phyloP scores from a whole-genome alignment of 2,113 vertebrate genomes.

The Mesembrinibis cayennensis region DNA sequence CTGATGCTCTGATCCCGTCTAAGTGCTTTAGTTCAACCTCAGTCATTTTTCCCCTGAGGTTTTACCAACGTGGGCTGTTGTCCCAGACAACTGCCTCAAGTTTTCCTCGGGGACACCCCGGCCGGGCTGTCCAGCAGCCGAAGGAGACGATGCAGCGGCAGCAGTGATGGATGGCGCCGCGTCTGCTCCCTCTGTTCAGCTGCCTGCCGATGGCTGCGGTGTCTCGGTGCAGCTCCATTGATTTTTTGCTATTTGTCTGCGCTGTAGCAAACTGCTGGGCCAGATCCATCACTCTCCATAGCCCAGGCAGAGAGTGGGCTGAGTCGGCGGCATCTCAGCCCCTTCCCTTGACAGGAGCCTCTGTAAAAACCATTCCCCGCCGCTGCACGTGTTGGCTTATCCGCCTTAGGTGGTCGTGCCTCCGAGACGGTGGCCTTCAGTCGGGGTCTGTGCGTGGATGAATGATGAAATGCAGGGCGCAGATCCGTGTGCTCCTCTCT shows the following conservation, averaged over 20 bases:
- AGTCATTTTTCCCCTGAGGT: not conserved
- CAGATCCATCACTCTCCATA: not conserved
- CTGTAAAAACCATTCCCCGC: not conserved
- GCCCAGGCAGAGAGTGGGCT: not conserved
- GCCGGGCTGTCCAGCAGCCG: fast-evolving
- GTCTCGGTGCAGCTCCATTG: not conserved
- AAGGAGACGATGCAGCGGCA: not conserved
- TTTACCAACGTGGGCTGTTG: not conserved
- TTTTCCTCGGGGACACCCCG: fast-evolving
- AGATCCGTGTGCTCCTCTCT: not conserved
- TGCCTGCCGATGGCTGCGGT: not conserved
- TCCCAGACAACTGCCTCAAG: not conserved
- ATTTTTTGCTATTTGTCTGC: not conserved
- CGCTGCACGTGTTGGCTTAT: fast-evolving
- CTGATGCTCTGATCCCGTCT: not conserved
- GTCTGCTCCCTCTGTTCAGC: not conserved
- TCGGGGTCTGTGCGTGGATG: not conserved
- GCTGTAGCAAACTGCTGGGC: not conserved
- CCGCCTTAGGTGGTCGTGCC: not conserved
- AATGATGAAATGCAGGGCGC: not conserved
- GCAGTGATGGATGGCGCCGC: not conserved
- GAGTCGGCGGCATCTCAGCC: not conserved
- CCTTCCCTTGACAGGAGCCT: not conserved
- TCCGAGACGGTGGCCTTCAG: not conserved
- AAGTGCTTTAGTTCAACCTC: not conserved